Percentiles rank a stretch among this genome's conserved stretches.
Evolutionary conservation across 2,888 invertebrate genomes (phyloP).

Genomic region (Ochropacha duplaris): DNA sequence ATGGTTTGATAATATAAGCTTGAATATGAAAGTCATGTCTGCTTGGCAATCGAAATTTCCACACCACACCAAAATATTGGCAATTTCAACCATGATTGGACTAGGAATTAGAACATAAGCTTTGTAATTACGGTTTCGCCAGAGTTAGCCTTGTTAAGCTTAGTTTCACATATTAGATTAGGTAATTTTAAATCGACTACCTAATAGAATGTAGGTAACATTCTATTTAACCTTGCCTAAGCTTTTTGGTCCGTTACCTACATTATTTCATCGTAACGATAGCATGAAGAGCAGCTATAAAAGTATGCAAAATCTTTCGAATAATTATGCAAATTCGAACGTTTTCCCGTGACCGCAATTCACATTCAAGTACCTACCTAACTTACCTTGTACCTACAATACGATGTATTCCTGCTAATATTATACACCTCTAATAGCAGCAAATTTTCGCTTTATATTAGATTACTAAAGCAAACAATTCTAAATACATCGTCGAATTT

Average conservation of each 20-base stretch:
- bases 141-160: background rate
- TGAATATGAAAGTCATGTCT: too few species aligned
- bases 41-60: too few species aligned
- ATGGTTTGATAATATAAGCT: too few species aligned
- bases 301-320: constrained; percentile 55
- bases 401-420: constrained; percentile 30
- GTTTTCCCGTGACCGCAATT: constrained; percentile 46
- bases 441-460: background rate
- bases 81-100: background rate
- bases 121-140: constrained; percentile 1
- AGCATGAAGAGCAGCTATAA: constrained; percentile 45
- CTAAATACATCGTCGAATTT: background rate
- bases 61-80: background rate
- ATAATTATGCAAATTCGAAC: constrained; percentile 55
- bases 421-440: constrained; percentile 2
- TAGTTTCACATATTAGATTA: background rate
- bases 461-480: background rate
- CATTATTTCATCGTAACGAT: constrained; percentile 33
- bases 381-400: constrained; percentile 30
- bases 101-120: background rate
- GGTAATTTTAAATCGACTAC: constrained; percentile 9
- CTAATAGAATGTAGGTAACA: too few species aligned
- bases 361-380: constrained; percentile 43
- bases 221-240: constrained; percentile 24
- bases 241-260: constrained; percentile 29